Conservation (phyloP, 2,113 vertebrate genomes). For the Cephalopholis sonnerati region DNA sequence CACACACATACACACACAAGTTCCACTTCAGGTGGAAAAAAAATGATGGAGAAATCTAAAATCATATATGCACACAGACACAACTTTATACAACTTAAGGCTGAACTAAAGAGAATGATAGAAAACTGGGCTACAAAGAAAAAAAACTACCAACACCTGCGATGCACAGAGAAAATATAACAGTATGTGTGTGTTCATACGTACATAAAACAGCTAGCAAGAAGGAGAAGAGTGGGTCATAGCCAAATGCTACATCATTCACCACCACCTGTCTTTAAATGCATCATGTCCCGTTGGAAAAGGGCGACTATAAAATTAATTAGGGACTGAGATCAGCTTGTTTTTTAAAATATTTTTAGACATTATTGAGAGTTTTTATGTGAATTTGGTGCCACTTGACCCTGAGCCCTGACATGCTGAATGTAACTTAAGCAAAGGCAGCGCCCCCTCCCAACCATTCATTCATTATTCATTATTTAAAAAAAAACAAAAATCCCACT, state of each 20-base stretch:
- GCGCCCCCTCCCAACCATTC: neutral
- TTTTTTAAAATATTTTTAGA: slow-evolving; percentile 9
- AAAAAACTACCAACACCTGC: slow-evolving; percentile 6
- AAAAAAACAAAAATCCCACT: slow-evolving; percentile 2
- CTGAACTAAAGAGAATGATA: slow-evolving; percentile 32
- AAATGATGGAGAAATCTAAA: neutral
- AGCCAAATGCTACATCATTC: slow-evolving; percentile 29
- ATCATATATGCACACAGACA: slow-evolving; percentile 11
- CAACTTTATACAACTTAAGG: slow-evolving; percentile 40
- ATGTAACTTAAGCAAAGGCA: neutral
- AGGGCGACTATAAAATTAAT: neutral
- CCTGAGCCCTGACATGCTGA: neutral
- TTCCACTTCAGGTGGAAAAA: neutral
- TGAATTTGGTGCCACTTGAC: neutral
- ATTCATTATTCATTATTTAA: slow-evolving; percentile 20
- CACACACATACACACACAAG: neutral
- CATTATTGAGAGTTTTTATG: neutral
- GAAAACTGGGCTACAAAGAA: neutral
- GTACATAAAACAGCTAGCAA: neutral
- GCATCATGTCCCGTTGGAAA: neutral
- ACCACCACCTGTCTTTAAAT: neutral
- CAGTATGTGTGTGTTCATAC: slow-evolving; percentile 8
- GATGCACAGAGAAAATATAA: neutral
- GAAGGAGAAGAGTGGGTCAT: neutral
- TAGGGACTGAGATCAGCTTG: neutral